phyloP scores from a whole-genome alignment of 2,888 invertebrate genomes.

The Nebria salina region DNA sequence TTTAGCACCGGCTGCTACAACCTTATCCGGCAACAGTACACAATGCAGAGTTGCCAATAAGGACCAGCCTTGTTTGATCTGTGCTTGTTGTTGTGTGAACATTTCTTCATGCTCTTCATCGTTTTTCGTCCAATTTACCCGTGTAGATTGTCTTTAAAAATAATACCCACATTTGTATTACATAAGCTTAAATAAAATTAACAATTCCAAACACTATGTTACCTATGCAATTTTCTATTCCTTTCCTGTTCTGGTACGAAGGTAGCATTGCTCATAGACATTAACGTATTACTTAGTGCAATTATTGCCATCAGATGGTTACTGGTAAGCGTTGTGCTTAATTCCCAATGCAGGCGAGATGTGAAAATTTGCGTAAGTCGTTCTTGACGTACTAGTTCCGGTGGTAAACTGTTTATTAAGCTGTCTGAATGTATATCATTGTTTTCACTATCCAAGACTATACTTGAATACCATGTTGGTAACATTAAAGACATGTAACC shows the following conservation, averaged over 20 bases:
- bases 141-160: conserved; percentile 68
- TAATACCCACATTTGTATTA: too few relatives aligned
- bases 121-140: conserved; percentile 74
- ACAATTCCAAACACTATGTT: conserved; percentile 25
- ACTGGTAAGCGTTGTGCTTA: conserved; percentile 93
- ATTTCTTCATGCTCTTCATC: conserved; percentile 87
- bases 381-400: conserved; percentile 78
- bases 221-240: conserved; percentile 79
- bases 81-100: conserved; percentile 86
- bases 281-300: conserved; percentile 93
- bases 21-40: conserved; percentile 93
- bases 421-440: conserved; percentile 46
- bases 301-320: conserved; percentile 95
- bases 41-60: conserved; percentile 95
- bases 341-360: conserved; percentile 92
- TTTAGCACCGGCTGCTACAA: conserved; percentile 71
- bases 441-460: conserved; percentile 57
- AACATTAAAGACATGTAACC: conserved; percentile 94
- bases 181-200: too few relatives aligned
- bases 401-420: conserved; percentile 69
- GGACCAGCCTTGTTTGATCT: conserved; percentile 98
- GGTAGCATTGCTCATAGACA: conserved; percentile 97
- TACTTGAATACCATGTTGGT: conserved; percentile 78
- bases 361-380: conserved; percentile 84
- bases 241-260: conserved; percentile 90